Base-by-base conservation (phyloP, 2,888 invertebrate genomes). In the Morinoia aosen region DNA sequence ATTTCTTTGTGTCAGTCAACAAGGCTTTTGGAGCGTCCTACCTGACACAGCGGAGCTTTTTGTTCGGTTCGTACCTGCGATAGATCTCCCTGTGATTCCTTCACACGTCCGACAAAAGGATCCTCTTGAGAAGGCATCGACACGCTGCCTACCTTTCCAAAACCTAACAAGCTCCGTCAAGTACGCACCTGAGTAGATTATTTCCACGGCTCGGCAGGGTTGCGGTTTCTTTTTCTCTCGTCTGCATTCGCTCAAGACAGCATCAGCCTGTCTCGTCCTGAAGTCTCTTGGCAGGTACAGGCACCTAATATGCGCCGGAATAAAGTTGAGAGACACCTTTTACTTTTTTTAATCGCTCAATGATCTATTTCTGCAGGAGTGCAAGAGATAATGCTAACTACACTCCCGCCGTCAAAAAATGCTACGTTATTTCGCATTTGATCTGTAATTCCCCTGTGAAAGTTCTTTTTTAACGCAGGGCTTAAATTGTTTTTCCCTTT, bases 41-140 rank as follows among this genome's bases (percentile, higher is more conserved):
- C 93, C 93, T 93, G 93, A 93, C 93, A 33, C 57, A 90, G 93
- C 57, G n/a, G 57, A 48, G 39, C 57, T 93, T 57, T 93, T 93
- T 57, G 93, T 57, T 93, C 93, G 48, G 39, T 93, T 93, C 25
- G 93, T 93, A 93, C 93, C 93, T 93, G 93, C 57, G 93, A 93
- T 93, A 48, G 48, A 93, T 56, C 93, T 57, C 40, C 48, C 93
- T 11, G 57, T 93, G 93, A 57, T 57, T 57, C 93, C 93, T 93
- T 93, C 93, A 93, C 93, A 93, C 93, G 93, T 48, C n/a, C 40
- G 16, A 93, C 93, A 93, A 93, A 57, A 93, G 93, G 93, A 93
- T 93, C 57, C 58, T 33, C 93, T 93, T 57, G 57, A 93, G 93
- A 57, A 93, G 93, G 93, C 33, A 33, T 93, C 57, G 93, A 93